Conservation (phyloP, 2,113 vertebrate genomes). For the Bubalus kerabau region DNA sequence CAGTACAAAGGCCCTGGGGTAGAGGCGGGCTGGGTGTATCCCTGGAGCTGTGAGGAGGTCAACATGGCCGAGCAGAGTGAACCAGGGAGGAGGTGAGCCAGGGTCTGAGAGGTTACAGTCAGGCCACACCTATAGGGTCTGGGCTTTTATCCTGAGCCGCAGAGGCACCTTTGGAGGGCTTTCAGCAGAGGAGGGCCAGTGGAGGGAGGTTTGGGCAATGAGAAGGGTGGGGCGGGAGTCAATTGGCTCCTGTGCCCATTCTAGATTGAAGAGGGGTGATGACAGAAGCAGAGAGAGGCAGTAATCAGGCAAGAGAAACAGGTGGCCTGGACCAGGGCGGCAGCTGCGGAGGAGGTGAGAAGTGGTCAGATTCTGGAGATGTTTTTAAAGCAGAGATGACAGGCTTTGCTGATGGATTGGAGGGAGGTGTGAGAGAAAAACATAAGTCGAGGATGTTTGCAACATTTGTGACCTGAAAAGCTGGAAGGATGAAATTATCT, state of each 20-base stretch:
- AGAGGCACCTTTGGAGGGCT: background rate
- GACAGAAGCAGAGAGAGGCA: background rate
- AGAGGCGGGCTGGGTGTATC: background rate
- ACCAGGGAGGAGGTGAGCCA: background rate
- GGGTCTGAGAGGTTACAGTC: background rate
- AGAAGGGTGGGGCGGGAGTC: background rate
- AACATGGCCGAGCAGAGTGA: background rate
- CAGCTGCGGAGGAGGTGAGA: fast-evolving
- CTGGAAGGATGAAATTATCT: background rate
- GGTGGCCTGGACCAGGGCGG: background rate
- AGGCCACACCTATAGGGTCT: background rate
- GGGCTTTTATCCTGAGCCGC: background rate
- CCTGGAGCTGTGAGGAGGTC: background rate
- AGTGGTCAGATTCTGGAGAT: background rate
- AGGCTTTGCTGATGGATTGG: background rate
- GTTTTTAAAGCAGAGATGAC: background rate
- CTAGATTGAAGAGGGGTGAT: background rate
- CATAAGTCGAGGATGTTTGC: background rate
- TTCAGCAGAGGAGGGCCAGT: background rate
- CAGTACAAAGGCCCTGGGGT: background rate
- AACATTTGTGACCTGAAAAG: background rate
- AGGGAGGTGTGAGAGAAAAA: background rate
- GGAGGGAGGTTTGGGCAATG: background rate
- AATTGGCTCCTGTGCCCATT: background rate
- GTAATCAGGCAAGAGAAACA: fast-evolving